A percentile compares a stretch with the other conserved stretches of the same genome.
phyloP scores from a whole-genome alignment of 92 coral and sea anemone genomes.

The Porites rus region DNA sequence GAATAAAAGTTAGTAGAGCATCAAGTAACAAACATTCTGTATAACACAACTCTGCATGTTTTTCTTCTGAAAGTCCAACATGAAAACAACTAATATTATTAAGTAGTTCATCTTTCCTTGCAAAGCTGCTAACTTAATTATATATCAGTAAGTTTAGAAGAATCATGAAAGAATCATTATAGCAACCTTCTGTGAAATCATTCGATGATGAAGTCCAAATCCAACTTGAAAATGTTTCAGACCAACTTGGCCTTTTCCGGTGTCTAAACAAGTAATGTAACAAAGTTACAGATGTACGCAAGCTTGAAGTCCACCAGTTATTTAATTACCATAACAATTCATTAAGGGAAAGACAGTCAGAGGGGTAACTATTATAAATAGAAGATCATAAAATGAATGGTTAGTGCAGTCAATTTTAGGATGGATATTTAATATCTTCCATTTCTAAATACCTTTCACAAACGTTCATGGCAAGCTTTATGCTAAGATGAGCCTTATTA shows the following conservation, averaged over 20 bases:
- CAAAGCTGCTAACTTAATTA: background rate
- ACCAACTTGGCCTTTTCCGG: conserved; percentile 87
- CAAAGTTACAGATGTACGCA: too few relatives aligned
- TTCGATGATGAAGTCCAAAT: conserved; percentile 94
- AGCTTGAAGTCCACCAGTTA: too few relatives aligned
- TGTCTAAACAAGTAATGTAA: conserved; percentile 49
- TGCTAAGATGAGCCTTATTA: conserved; percentile 87
- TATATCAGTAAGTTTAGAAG: background rate
- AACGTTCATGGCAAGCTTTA: conserved; percentile 88
- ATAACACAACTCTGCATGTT: conserved; percentile 98
- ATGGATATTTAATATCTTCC: background rate
- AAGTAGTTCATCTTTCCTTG: background rate
- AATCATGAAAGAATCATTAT: background rate
- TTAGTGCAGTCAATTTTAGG: background rate
- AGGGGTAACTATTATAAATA: too few relatives aligned
- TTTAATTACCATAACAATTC: background rate
- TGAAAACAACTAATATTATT: background rate
- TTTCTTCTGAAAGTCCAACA: conserved; percentile 66
- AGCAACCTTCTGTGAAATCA: conserved; percentile 79
- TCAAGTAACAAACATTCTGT: conserved; percentile 94
- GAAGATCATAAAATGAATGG: too few relatives aligned
- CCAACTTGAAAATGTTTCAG: conserved; percentile 89
- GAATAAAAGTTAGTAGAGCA: conserved; percentile 89
- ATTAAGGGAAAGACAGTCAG: too few relatives aligned
- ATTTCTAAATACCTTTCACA: conserved; percentile 78